phyloP scores from a whole-genome alignment of 2,888 invertebrate genomes.

The Suillia variegata region DNA sequence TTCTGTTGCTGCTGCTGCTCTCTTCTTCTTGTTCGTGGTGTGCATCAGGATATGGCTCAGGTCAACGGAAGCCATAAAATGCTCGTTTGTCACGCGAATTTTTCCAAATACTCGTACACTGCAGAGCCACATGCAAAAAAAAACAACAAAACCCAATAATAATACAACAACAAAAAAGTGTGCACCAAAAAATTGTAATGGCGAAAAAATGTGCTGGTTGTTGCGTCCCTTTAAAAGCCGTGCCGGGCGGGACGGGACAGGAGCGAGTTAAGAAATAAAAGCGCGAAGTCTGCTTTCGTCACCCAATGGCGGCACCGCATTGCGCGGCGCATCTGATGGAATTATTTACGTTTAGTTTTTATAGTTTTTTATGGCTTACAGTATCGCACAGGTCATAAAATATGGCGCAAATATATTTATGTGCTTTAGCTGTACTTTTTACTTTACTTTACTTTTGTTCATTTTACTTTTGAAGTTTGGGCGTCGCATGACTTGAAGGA shows the following conservation, averaged over 20 bases:
- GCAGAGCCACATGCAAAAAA: constrained; percentile 47
- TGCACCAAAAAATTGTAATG: constrained; percentile 35
- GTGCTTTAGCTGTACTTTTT: constrained; percentile 20
- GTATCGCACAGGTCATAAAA: constrained; percentile 42
- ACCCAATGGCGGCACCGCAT: constrained; percentile 17
- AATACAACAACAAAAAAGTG: constrained; percentile 19
- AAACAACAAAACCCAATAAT: constrained; percentile 33
- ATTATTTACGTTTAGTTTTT: constrained; percentile 57
- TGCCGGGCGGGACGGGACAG: no score
- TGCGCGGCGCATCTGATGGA: constrained; percentile 35
- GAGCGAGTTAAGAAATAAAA: constrained; percentile 2
- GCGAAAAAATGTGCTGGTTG: constrained; percentile 33
- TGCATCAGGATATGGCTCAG: constrained; percentile 54
- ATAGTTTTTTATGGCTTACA: constrained; percentile 51
- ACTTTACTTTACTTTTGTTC: neutral
- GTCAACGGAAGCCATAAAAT: constrained; percentile 62
- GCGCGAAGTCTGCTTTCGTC: constrained; percentile 17
- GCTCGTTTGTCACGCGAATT: constrained; percentile 62
- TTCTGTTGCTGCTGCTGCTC: constrained; percentile 2
- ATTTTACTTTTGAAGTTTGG: neutral
- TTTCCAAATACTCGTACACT: constrained; percentile 25
- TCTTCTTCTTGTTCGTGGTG: constrained; percentile 6
- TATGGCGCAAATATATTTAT: constrained; percentile 53
- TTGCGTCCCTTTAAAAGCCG: neutral
- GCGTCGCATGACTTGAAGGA: neutral